These are phyloP conservation scores for Chaetops frenatus DNA, from an alignment of 2,113 vertebrate species.

Conservation along the genomic window DNA sequence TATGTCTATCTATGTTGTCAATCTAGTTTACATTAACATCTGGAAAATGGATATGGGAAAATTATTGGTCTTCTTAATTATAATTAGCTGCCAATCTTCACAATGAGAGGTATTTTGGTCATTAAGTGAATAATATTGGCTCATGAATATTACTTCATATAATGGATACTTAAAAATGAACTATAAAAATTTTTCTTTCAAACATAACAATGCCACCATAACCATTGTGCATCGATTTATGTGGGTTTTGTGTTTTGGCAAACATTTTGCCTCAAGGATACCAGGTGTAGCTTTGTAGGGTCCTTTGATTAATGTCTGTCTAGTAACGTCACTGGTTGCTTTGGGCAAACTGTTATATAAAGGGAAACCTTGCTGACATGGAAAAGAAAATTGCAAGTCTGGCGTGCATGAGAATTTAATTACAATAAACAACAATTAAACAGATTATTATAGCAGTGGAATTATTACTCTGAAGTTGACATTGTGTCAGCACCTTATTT, in stretches of 20 bases:
- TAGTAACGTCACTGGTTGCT: slow-evolving; percentile 11
- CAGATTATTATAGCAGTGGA: slow-evolving; percentile 54
- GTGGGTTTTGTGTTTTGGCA: not conserved
- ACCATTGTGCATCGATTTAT: not conserved
- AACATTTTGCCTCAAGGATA: slow-evolving; percentile 3
- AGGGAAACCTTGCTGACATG: slow-evolving; percentile 59
- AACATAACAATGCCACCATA: not conserved
- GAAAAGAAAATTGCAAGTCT: slow-evolving; percentile 56
- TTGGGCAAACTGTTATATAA: slow-evolving; percentile 30
- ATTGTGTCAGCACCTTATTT: slow-evolving; percentile 59
- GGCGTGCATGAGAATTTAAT: slow-evolving; percentile 53
- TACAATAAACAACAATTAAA: slow-evolving; percentile 73
- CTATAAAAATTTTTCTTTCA: slow-evolving; percentile 12
- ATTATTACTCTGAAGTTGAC: slow-evolving; percentile 58
- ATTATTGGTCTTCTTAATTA: slow-evolving; percentile 53
- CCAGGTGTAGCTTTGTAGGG: not conserved
- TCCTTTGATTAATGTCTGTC: not conserved
- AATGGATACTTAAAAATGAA: not conserved
- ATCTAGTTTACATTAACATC: slow-evolving; percentile 18
- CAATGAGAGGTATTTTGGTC: slow-evolving; percentile 23
- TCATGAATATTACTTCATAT: slow-evolving; percentile 26
- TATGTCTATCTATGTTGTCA: slow-evolving; percentile 46
- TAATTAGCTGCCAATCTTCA: slow-evolving; percentile 58
- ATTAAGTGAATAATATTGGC: slow-evolving; percentile 6
- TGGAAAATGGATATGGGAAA: slow-evolving; percentile 41